Evolutionary conservation across 2,797 vertebrate genomes (phyloP), one percentile per base, ranked within the genome.

Genomic region (Eutrigla gurnardus): DNA sequence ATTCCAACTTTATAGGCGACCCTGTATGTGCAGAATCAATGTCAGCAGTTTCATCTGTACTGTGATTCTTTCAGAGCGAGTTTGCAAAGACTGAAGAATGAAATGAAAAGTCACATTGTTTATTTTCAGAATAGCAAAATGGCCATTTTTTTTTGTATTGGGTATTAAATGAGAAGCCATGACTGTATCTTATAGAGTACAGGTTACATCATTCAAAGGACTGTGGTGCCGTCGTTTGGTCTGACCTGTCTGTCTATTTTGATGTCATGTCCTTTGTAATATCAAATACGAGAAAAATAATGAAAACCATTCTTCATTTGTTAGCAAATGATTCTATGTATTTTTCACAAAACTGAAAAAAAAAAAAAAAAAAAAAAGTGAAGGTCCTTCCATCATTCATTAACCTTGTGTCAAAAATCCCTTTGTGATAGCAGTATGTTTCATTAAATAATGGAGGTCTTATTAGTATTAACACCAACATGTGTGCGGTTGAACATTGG

Each of bases 401-500:
- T 40, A 64, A 43, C 40, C 12, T 43, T 1, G 2, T 42, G 4
- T 6, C 15, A 53, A 14, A 32, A 72, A 46, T 68, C 14, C 14
- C 35, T 53, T 40, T 59, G 17, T 58, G 50, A 64, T 15, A 37
- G 11, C 7, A 54, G 40, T 50, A 2, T 50, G 49, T 57, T 73
- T 77, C 18, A 74, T 7, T 46, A 45, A 73, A 68, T 57, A 8
- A 60, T 46, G 0, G 4, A 52, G 11, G 5, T 66, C 3, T 63
- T 32, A 55, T 61, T 74, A 57, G 3, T 47, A 64, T 60, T 45
- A 67, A 43, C 33, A 57, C 35, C 49, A 49, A 55, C 10, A 52
- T 57, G 64, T 78, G 18, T 73, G 37, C 49, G 42, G 55, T 39
- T 66, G 52, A 57, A 69, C 43, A 57, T 17, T 68, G 62, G 9